Base-by-base conservation (phyloP, 2,888 invertebrate genomes). In the Andrena hattorfiana region DNA sequence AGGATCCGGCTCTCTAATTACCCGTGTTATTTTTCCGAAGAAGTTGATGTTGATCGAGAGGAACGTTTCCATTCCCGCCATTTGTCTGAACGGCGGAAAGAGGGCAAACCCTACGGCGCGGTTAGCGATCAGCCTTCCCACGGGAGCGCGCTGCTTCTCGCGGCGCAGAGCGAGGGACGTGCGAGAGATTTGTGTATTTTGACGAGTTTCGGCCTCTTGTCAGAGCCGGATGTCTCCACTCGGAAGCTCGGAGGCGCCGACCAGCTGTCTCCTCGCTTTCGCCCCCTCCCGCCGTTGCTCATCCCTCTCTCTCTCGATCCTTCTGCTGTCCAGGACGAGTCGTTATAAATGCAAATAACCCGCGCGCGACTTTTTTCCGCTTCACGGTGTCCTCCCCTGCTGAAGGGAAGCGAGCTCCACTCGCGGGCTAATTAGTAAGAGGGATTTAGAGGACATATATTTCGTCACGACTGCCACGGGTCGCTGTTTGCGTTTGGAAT, bases 101-200 rank as follows among this genome's bases (percentile, higher is more conserved):
- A 77, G 79, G 72, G 83, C 66, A 76, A 83, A 69, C 74, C 66
- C 77, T 56, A 35, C 28, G 74, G 68, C 75, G 49, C 66, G 20
- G 82, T 80, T 80, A 63, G 81, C 56, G 56, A 80, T 35, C 48
- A 69, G 68, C 51, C 68, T 73, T 84, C 85, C 76, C 76, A 20
- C 13, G 75, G 70, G 78, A 71, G 49, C 16, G 42, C 30, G 71
- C 26, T 16, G 63, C 67, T 86, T 81, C 76, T 62, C 77, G 66
- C 42, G 42, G 16, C 42, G 62, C 23, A 35, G 60, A 75, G 75
- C 60, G 66, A 72, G 80, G 77, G 80, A 79, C 79, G 87, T 83
- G 88, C 80, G 78, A 85, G 85, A 89, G 91, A 92, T 93, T 92
- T 93, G 93, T 93, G 91, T 93, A 92, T 93, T 93, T 93, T 93